These are phyloP conservation scores for Griposia aprilina DNA, from an alignment of 2,888 invertebrate species.

Conservation along the genomic window DNA sequence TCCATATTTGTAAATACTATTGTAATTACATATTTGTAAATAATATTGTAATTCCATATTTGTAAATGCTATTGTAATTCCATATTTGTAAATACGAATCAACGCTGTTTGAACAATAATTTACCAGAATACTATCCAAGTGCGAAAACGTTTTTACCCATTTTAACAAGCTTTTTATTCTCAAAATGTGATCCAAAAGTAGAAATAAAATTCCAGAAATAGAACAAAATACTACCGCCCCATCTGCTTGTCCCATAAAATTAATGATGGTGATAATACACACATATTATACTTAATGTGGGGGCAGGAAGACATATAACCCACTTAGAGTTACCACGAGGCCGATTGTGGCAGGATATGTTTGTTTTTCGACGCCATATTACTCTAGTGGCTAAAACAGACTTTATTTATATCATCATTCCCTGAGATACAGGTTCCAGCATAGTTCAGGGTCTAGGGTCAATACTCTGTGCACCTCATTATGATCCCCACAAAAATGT, in stretches of 20 bases:
- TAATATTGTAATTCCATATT: no score
- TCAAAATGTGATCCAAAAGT: not conserved
- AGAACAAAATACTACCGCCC: not conserved
- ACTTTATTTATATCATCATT: not conserved
- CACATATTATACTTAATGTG: conserved; percentile 46
- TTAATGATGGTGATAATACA: conserved; percentile 47
- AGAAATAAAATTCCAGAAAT: not conserved
- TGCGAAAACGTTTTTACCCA: not conserved
- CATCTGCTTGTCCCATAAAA: conserved; percentile 18
- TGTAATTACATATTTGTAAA: no score
- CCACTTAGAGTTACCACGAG: conserved; percentile 23
- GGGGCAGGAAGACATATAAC: conserved; percentile 35
- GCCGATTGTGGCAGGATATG: not conserved
- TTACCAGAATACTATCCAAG: not conserved
- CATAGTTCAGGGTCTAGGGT: no score
- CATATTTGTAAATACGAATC: no score
- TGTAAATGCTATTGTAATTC: no score
- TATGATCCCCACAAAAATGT: no score
- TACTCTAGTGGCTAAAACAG: not conserved
- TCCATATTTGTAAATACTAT: no score
- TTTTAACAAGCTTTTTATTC: not conserved
- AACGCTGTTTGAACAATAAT: not conserved
- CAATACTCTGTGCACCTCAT: no score
- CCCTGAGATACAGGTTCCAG: no score
- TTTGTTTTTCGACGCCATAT: conserved; percentile 12